These are phyloP conservation scores for Leptodactylus fuscus DNA, from an alignment of 2,113 vertebrate species.

Conservation along the genomic window DNA sequence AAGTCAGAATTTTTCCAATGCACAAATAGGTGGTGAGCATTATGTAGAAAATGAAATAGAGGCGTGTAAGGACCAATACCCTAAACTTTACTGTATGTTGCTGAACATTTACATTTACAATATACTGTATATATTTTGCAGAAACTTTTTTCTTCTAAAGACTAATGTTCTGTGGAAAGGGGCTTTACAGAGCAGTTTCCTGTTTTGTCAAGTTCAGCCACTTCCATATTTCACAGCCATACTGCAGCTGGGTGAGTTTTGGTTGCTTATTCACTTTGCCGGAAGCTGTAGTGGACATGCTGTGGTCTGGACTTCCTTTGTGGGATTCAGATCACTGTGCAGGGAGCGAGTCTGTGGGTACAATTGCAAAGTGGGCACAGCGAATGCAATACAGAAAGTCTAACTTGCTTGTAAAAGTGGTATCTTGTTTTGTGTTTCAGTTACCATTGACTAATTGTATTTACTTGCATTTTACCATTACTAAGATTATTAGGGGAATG, in stretches of 20 bases:
- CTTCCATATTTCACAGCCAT: constrained; percentile 35
- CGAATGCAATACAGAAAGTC: not conserved
- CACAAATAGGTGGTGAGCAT: not conserved
- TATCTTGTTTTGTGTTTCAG: not conserved
- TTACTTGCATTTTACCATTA: not conserved
- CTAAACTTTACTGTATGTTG: too few relatives aligned
- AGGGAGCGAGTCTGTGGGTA: constrained; percentile 31
- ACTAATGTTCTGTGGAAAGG: not conserved
- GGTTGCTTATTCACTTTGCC: constrained; percentile 26
- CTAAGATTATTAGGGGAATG: too few relatives aligned
- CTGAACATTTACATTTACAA: not conserved
- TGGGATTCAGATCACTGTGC: constrained; percentile 15
- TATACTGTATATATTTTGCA: not conserved
- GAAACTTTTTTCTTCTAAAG: not conserved
- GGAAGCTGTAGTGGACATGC: constrained; percentile 46
- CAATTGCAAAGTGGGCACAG: constrained; percentile 4
- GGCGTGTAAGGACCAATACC: too few relatives aligned
- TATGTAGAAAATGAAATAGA: too few relatives aligned
- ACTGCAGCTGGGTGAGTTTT: constrained; percentile 2
- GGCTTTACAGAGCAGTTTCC: constrained; percentile 35
- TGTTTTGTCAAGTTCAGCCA: constrained; percentile 29
- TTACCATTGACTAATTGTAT: not conserved
- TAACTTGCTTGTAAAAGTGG: not conserved
- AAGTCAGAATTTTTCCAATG: not conserved
- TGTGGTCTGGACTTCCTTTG: constrained; percentile 48